Evolutionary conservation across 2,888 invertebrate species (phyloP).

Genomic region (Macrophya alboannulata): DNA sequence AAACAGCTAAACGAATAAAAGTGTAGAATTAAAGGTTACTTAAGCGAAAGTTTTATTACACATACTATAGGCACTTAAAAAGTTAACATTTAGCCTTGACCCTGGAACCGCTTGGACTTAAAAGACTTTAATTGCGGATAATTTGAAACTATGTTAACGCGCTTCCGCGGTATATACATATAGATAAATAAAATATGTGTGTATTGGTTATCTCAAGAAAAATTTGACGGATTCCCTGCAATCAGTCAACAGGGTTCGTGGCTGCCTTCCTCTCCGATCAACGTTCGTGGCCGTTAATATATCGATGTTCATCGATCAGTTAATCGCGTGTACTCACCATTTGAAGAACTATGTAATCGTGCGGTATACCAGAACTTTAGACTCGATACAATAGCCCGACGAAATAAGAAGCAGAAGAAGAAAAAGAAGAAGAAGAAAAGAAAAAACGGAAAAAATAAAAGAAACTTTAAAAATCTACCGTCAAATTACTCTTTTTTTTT

Average conservation of each 20-base stretch:
- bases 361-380: not conserved
- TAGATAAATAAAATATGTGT: conserved; percentile 13
- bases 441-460: not conserved
- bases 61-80: not conserved
- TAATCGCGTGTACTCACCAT: conserved; percentile 13
- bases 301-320: conserved; percentile 38
- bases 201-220: not conserved
- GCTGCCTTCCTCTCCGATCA: not conserved
- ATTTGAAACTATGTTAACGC: not conserved
- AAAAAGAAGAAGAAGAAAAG: not conserved
- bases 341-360: conserved; percentile 31
- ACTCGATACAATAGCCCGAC: not conserved
- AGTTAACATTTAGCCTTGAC: not conserved
- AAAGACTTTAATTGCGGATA: not conserved
- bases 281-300: not conserved
- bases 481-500: not conserved
- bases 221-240: conserved; percentile 15
- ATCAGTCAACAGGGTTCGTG: not conserved
- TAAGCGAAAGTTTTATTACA: not conserved
- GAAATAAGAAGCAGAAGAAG: not conserved
- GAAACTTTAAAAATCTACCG: not conserved
- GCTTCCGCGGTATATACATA: not conserved
- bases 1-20: not conserved
- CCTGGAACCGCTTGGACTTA: not conserved
- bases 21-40: not conserved